These are phyloP conservation scores for Anarsia innoxiella DNA, from an alignment of 2,888 invertebrate species.

Conservation along the genomic window DNA sequence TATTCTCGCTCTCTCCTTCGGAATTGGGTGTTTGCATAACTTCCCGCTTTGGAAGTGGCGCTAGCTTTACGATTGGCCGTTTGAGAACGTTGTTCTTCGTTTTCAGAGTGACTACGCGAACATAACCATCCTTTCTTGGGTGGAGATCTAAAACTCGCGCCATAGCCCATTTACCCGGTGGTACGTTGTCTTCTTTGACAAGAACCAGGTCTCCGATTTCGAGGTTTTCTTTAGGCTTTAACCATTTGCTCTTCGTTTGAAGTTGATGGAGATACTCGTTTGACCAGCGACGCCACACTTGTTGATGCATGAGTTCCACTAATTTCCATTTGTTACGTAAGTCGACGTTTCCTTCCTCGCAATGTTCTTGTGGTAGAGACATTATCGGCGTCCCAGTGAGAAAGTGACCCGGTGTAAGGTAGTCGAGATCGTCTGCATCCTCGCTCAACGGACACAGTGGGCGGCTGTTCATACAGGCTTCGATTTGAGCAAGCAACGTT, in stretches of 20 bases:
- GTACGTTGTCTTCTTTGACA: slow-evolving; percentile 16
- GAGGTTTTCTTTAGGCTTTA: slow-evolving; percentile 5
- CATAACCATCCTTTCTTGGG: background rate
- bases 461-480: slow-evolving; percentile 13
- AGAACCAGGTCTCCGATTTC: slow-evolving; percentile 13
- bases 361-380: background rate
- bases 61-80: background rate
- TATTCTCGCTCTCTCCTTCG: no score
- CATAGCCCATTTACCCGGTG: slow-evolving; percentile 17
- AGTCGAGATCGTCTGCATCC: slow-evolving; percentile 9
- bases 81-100: background rate
- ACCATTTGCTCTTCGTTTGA: slow-evolving; percentile 7
- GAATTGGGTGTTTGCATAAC: no score
- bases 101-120: background rate
- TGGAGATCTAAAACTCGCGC: slow-evolving; percentile 12
- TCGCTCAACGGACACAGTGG: slow-evolving; percentile 10
- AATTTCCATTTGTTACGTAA: slow-evolving; percentile 8
- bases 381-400: slow-evolving; percentile 4
- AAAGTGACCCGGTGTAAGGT: slow-evolving; percentile 14
- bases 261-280: slow-evolving; percentile 2
- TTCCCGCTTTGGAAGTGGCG: background rate
- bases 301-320: slow-evolving; percentile 2
- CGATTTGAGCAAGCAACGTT: slow-evolving; percentile 13
- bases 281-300: slow-evolving; percentile 7
- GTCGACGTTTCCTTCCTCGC: background rate